phyloP scores from a whole-genome alignment of 92 coral and sea anemone genomes.

The Muricea muricata region DNA sequence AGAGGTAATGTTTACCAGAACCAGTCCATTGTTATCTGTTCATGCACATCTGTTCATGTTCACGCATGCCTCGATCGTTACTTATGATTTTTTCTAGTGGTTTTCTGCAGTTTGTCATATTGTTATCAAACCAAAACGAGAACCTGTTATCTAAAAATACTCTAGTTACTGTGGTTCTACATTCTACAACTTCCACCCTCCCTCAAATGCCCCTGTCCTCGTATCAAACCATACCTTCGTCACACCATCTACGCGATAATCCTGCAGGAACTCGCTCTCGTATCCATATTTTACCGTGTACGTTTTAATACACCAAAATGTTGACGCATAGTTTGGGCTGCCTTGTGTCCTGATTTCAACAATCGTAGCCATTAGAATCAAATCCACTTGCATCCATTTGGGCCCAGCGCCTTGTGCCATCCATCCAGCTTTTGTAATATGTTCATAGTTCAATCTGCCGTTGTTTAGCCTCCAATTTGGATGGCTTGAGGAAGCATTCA shows the following conservation, averaged over 20 bases:
- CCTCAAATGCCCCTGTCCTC: background rate
- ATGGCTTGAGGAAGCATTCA: constrained; percentile 74
- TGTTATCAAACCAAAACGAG: no score
- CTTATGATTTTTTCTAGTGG: no score
- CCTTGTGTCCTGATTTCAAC: constrained; percentile 73
- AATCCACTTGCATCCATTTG: constrained; percentile 72
- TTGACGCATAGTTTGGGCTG: constrained; percentile 41
- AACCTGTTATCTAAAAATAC: no score
- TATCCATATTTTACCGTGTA: constrained; percentile 64
- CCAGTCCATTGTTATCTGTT: no score
- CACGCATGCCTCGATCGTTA: no score
- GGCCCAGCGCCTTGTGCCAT: constrained; percentile 42
- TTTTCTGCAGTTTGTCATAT: no score
- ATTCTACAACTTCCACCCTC: background rate
- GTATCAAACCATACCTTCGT: no score
- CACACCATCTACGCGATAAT: constrained; percentile 53
- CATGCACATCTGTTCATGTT: no score
- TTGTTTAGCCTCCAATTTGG: constrained; percentile 64
- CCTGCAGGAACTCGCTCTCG: constrained; percentile 57
- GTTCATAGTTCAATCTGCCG: constrained; percentile 66
- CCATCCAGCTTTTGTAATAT: constrained; percentile 57
- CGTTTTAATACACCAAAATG: constrained; percentile 60
- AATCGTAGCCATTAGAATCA: constrained; percentile 62
- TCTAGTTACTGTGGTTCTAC: background rate
- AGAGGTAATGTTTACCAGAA: no score